A percentile compares a stretch with the other conserved stretches of the same genome.
These are phyloP conservation scores for Heterotis niloticus DNA, from an alignment of 2,113 vertebrate genomes.

Conservation along the genomic window DNA sequence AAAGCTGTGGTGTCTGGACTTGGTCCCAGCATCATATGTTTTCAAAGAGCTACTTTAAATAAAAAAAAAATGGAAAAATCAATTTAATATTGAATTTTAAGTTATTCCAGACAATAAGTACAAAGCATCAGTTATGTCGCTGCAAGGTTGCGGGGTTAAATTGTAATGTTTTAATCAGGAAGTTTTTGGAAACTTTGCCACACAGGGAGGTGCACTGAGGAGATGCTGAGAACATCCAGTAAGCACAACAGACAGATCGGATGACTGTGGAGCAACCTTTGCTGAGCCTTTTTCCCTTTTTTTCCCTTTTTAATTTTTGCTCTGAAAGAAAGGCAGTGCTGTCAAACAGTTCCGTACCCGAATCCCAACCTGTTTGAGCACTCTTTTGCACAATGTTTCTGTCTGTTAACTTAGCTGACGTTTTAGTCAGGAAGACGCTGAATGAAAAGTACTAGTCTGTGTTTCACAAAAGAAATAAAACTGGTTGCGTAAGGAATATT, in stretches of 20 bases:
- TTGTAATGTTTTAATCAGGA: constrained; percentile 13
- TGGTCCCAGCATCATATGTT: constrained; percentile 22
- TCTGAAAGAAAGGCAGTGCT: no score
- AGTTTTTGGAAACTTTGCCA: background rate
- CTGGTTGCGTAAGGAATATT: no score
- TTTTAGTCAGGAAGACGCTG: no score
- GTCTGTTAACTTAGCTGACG: no score
- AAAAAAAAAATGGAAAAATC: background rate
- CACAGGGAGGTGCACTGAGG: background rate
- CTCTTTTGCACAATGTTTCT: no score
- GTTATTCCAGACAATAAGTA: constrained; percentile 13
- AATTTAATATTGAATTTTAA: constrained; percentile 16
- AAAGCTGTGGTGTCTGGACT: background rate
- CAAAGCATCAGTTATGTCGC: background rate
- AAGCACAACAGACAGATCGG: background rate
- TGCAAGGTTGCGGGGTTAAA: background rate
- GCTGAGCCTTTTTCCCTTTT: no score
- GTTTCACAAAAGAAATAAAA: no score
- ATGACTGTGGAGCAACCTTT: background rate
- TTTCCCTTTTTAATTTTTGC: no score
- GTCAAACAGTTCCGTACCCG: no score
- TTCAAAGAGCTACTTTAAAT: constrained; percentile 19
- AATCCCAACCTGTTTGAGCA: no score
- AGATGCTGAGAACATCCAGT: background rate
- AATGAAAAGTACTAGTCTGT: no score